Evolutionary conservation across 1,140 invertebrate species (phyloP).

Genomic region (Hylyphantes graminicola): DNA sequence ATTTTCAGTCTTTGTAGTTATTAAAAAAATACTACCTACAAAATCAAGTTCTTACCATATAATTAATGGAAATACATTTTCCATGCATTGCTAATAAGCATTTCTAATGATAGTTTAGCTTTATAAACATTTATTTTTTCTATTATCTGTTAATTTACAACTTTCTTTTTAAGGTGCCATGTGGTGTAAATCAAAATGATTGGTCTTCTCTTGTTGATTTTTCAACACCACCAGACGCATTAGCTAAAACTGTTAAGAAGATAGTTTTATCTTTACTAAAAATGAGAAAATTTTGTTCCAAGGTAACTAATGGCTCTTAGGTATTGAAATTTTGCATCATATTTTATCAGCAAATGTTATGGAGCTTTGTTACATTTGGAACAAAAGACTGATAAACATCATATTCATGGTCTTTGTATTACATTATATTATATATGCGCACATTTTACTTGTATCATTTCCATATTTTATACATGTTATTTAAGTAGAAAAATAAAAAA

Average conservation of each 20-base stretch:
- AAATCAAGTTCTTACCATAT: not conserved
- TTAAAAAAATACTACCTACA: not conserved
- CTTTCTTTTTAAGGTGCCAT: constrained; percentile 12
- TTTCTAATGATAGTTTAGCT: not conserved
- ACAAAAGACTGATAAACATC: too few species aligned
- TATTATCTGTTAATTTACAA: not conserved
- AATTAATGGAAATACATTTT: not conserved
- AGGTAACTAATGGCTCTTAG: not conserved
- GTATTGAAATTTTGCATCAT: not conserved
- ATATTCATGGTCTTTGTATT: too few species aligned
- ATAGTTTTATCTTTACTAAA: constrained; percentile 4
- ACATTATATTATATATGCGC: too few species aligned
- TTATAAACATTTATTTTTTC: not conserved
- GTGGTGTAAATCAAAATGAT: constrained; percentile 19
- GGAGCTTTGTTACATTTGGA: too few species aligned
- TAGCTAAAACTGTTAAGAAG: constrained; percentile 40
- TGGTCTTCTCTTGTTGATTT: constrained; percentile 12
- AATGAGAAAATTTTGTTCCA: constrained; percentile 3
- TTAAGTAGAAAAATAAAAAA: too few species aligned
- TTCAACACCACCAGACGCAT: not conserved
- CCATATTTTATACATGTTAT: too few species aligned
- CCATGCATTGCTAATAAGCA: not conserved
- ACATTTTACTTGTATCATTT: too few species aligned
- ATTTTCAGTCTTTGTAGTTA: not conserved
- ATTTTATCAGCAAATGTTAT: not conserved